Base-by-base conservation (phyloP, 2,797 vertebrate species). In the Brachymystax lenok region DNA sequence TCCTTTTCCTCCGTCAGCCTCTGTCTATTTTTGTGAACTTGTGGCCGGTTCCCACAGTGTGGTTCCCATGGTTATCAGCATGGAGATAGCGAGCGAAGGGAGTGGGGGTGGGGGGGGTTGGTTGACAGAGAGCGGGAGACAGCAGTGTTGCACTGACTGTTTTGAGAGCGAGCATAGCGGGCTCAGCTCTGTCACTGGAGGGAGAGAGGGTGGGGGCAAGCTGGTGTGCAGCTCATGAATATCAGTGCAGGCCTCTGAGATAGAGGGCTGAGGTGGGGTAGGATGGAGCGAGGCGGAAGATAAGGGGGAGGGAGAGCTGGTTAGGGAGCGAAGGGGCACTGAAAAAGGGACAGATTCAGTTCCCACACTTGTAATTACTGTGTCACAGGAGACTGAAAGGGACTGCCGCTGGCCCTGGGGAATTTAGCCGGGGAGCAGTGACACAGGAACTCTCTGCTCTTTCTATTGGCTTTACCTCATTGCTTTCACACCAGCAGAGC, bases 331-430 rank as follows among this genome's bases (percentile, higher is more conserved):
- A 1, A 1, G 19, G 86, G 91, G 87, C 82, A 93, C 87, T 74
- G 79, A 92, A 90, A 90, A 90, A 89, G 79, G 80, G 80, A 80
- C 75, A 70, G 78, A 93, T 93, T 93, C 74, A 72, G 95, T 95
- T 97, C 96, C 95, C 96, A 95, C 95, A 95, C 95, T 95, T 94
- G 88, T 94, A 92, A 95, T 95, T 93, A 94, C 93, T 83, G 93
- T 95, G 95, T 96, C 96, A 96, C 81, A 33, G 91, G 92, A 94
- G 95, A 94, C 94, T 94, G 93, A 95, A 95, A 96, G 92, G 93
- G 93, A 91, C 85, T 92, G 94, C 93, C 93, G 86, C 90, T 78
- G 74, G 72, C 93, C n/a, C 82, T 88, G 79, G 94, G 95, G 94
- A 94, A 93, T 93, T 74, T 76, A 82, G 92, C 82, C 88, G 87